Evolutionary conservation across 2,888 invertebrate species (phyloP), one percentile per base, ranked within the genome.

Genomic region (Thyatira batis): DNA sequence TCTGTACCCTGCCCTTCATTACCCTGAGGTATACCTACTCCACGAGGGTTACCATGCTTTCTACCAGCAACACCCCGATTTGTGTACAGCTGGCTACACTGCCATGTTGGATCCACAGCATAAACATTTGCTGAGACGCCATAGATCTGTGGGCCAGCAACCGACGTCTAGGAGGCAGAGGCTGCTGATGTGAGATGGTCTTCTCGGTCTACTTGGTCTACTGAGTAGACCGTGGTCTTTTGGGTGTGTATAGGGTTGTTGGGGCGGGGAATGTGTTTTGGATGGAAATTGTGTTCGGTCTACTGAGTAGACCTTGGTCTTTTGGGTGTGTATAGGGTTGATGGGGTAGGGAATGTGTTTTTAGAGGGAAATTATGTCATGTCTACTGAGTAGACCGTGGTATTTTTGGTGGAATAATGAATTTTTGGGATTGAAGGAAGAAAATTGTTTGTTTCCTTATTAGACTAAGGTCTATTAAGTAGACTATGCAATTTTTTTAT

Each of bases 1-100:
- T 51, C 93, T 93, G 58, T 99, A 98, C 85, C 99, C 99, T 0
- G 90, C 94, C 0, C 92, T 99, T 0, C 93, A 96, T 78, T 98
- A 97, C 91, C 99, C 99, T 0, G 99, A 99, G 85, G 92, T 98
- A 1, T 99, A 99, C 86, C 92, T 99, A 1, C 93, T 99, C 21
- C 96, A 98, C 76, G 97, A 97, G 9, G 91, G 91, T 0, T 92
- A 91, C 75, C 60, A 82, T 1, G 73, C 82, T 27, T 98, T 99
- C 91, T 98, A 93, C 83, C 93, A 94, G 65, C 86, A 92, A 0
- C 94, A 95, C 75, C 88, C 94, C 21, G 89, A 93, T 0, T 88
- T 96, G 49, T 91, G 91, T 63, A 96, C 93, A 94, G 92, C 78
- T 89, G 95, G 84, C 71, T 94, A 99, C 84, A 94, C 95, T 33